Percentiles rank a stretch among this genome's conserved stretches.
phyloP scores from a whole-genome alignment of 2,113 vertebrate genomes.

The Eulacestoma nigropectus region DNA sequence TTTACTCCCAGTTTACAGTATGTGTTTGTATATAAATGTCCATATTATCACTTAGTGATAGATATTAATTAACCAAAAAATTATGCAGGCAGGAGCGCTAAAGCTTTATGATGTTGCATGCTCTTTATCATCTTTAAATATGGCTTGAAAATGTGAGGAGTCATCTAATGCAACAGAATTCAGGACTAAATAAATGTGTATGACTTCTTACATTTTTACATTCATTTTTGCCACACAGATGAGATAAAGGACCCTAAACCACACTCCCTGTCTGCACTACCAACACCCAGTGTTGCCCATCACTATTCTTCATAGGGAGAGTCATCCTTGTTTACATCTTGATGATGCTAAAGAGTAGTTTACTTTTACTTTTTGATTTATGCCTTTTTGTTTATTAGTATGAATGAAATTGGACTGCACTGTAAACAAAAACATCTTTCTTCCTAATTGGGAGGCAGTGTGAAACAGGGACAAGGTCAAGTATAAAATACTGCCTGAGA shows the following conservation, averaged over 20 bases:
- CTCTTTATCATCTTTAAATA: background rate
- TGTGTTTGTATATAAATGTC: background rate
- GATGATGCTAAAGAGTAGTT: background rate
- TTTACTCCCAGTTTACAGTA: constrained; percentile 13
- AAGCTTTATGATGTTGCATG: background rate
- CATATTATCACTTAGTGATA: background rate
- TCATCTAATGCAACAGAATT: background rate
- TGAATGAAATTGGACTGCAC: constrained; percentile 23
- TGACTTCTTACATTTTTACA: background rate
- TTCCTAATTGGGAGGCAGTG: background rate
- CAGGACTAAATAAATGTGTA: background rate
- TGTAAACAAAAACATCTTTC: constrained; percentile 33
- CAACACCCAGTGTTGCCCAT: background rate
- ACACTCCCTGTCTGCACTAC: background rate
- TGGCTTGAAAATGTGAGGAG: background rate
- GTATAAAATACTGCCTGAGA: background rate
- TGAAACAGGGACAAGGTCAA: background rate
- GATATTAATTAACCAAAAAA: background rate
- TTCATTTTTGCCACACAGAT: background rate
- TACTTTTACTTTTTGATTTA: constrained; percentile 37
- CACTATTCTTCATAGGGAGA: background rate
- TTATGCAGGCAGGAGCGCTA: background rate
- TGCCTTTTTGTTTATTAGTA: background rate
- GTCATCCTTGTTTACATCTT: background rate
- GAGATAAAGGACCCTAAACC: background rate